Base-by-base conservation (phyloP, 2,888 invertebrate genomes). In the Luperina testacea region DNA sequence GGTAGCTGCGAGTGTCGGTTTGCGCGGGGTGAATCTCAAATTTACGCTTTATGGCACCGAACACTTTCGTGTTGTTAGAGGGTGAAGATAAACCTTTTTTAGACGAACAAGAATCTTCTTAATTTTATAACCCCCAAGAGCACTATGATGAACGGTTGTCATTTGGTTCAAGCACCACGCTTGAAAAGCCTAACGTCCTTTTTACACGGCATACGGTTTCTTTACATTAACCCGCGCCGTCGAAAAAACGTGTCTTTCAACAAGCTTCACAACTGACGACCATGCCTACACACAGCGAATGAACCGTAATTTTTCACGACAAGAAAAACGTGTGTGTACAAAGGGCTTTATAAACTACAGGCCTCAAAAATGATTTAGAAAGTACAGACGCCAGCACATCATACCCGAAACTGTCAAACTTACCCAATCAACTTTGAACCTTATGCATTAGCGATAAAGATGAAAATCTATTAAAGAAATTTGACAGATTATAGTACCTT, bases 21-120 rank as follows among this genome's bases (percentile, higher is more conserved):
- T 73, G 87, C 88, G 91, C 83, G 90, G 84, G 83, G 71, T 90
- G 92, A 92, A 92, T 93, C 81, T 82, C 78, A 90, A 92, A 92
- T 92, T 90, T 91, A 82, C 82, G 81, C 73, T 89, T 86, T 82
- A 85, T 59, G 32, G 32, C 9, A 51, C 67, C 11, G 78, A 63
- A 72, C 57, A 76, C 78, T 75, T 75, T 72, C 42, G 20, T 73
- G 57, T 76, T 77, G 24, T 59, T 64, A 38, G 42, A 68, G 67
- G 63, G 8, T 32, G 15, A 32, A 63, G 38, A 81, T 65, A 45
- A 76, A n/a, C 2, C 42, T 70, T 67, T 63, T 73, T 74, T 72
- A n/a, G n/a, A n/a, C 20, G 45, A 32, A 59, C 27, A 57, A 48
- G 38, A 65, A 42, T 20, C n/a, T 38, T 63, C 24, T 38, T 27